Conservation (phyloP, 2,113 vertebrate species). For the Eudyptes chrysolophus region DNA sequence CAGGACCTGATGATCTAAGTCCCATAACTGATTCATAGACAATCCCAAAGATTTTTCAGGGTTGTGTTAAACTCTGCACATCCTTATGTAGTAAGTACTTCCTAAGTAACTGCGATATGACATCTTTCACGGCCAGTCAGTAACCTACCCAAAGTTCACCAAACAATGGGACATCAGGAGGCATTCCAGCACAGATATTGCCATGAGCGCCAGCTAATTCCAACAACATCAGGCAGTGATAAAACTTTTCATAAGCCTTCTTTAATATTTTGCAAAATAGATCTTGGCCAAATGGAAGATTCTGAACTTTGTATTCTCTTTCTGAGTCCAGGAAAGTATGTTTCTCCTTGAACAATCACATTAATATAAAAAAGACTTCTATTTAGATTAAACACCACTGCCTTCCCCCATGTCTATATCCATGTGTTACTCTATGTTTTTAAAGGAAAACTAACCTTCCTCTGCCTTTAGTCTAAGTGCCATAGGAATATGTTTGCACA, state of each 20-base stretch:
- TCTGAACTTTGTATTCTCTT: not conserved
- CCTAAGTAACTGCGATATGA: not conserved
- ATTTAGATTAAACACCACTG: not conserved
- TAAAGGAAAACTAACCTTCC: not conserved
- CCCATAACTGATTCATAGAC: not conserved
- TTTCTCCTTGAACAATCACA: not conserved
- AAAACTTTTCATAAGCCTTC: not conserved
- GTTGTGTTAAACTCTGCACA: not conserved
- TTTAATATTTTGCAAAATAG: not conserved
- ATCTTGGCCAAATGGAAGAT: not conserved
- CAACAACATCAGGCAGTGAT: not conserved
- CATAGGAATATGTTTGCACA: not conserved
- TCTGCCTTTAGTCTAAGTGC: not conserved
- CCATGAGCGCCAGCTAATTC: rapidly evolving
- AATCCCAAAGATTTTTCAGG: not conserved
- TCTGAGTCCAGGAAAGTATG: not conserved
- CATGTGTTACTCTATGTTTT: not conserved
- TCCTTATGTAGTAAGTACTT: not conserved
- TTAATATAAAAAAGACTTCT: not conserved
- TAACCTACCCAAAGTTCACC: not conserved
- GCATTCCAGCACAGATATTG: not conserved
- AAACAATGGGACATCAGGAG: not conserved
- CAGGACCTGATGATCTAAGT: not conserved
- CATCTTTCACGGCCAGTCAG: not conserved
- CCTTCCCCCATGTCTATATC: not conserved